These are phyloP conservation scores for Drosophila sp. DNA, from an alignment of 1,140 invertebrate species.

Conservation along the genomic window DNA sequence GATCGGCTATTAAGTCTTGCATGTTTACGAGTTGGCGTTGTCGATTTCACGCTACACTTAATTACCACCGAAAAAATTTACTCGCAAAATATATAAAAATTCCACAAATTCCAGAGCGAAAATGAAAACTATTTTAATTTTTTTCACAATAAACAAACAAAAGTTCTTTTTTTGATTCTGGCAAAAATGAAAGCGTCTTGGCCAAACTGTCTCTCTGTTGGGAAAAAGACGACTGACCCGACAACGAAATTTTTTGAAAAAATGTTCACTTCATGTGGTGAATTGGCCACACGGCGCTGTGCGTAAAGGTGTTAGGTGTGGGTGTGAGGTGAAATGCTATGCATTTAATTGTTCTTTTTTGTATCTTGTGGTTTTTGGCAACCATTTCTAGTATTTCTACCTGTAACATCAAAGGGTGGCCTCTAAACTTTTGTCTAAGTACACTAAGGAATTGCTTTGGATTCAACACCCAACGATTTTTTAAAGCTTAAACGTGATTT, in stretches of 20 bases:
- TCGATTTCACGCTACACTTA: slow-evolving; percentile 42
- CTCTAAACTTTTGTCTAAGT: background rate
- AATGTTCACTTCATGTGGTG: slow-evolving; percentile 60
- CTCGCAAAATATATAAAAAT: slow-evolving; percentile 64
- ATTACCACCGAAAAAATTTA: slow-evolving; percentile 34
- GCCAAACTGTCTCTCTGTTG: slow-evolving; percentile 26
- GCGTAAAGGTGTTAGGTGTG: slow-evolving; percentile 60
- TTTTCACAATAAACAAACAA: slow-evolving; percentile 56
- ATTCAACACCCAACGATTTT: too few species aligned
- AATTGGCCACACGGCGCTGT: slow-evolving; percentile 42
- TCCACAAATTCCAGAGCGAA: slow-evolving; percentile 66
- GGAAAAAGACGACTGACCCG: slow-evolving; percentile 63
- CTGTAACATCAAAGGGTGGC: slow-evolving; percentile 22
- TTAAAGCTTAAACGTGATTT: too few species aligned
- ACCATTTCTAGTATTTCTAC: slow-evolving; percentile 30
- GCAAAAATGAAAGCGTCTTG: slow-evolving; percentile 35
- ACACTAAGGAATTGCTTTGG: too few species aligned
- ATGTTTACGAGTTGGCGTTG: slow-evolving; percentile 54
- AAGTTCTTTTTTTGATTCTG: slow-evolving; percentile 23
- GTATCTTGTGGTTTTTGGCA: background rate
- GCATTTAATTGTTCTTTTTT: background rate
- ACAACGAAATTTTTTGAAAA: slow-evolving; percentile 54
- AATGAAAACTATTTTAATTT: slow-evolving; percentile 52
- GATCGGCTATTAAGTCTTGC: slow-evolving; percentile 65
- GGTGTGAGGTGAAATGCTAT: slow-evolving; percentile 44